phyloP scores from a whole-genome alignment of 2,113 vertebrate species.

The Tonatia bakeri region DNA sequence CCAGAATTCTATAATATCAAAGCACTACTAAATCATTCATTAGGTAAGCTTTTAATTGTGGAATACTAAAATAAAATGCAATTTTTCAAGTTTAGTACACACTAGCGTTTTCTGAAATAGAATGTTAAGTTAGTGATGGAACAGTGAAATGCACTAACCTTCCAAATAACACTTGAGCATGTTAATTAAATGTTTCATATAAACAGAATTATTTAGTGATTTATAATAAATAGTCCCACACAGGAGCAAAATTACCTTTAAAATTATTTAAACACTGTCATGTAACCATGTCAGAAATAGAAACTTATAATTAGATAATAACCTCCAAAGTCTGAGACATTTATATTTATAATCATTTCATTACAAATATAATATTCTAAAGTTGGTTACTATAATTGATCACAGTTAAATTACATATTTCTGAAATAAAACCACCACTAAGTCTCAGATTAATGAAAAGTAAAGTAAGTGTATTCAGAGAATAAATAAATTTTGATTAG shows the following conservation, averaged over 20 bases:
- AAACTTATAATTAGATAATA: constrained; percentile 48
- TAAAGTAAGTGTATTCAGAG: background rate
- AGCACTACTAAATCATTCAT: constrained; percentile 53
- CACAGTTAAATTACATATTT: constrained; percentile 44
- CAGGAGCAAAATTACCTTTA: constrained; percentile 38
- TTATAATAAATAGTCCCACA: background rate
- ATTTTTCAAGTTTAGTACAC: constrained; percentile 25
- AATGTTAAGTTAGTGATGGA: background rate
- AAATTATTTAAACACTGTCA: constrained; percentile 43
- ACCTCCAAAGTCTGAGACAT: constrained; percentile 10
- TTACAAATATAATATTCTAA: constrained; percentile 33
- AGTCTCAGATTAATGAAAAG: constrained; percentile 41
- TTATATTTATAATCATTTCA: constrained; percentile 36
- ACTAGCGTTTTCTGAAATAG: constrained; percentile 19
- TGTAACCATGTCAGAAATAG: constrained; percentile 46
- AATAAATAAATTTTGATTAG: constrained; percentile 30
- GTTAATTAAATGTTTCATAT: constrained; percentile 46
- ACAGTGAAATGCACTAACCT: background rate
- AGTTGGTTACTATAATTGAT: background rate
- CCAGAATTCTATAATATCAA: constrained; percentile 46
- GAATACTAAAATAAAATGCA: background rate
- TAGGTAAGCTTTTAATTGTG: constrained; percentile 20
- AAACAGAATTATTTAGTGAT: constrained; percentile 18
- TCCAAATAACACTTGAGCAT: constrained; percentile 36
- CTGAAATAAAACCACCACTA: constrained; percentile 39